Base-by-base conservation (phyloP, 2,797 vertebrate species). In the Orientallactaga sibirica region DNA sequence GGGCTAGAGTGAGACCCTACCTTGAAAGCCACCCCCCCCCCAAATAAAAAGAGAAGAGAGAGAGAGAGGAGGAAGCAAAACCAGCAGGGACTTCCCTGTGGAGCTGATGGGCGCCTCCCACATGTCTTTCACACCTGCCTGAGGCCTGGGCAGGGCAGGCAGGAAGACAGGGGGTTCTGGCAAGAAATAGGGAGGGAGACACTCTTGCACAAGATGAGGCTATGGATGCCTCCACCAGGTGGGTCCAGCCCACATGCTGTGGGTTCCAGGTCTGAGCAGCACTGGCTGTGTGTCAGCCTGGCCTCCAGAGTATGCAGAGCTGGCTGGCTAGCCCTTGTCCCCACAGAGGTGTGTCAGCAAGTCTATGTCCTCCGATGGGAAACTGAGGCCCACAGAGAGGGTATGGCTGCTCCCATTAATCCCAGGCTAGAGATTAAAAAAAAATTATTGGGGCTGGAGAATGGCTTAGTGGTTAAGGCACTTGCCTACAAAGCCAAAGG, bases 41-140 rank as follows among this genome's bases (percentile, higher is more conserved):
- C 33, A 37, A 37, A 37, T 37, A 37, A 37, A 37, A 37, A 2
- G 2, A 2, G 2, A 15, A 48, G 33, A 27, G 15, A 86, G 27
- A 12, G 75, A 48, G 33, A 27, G 15, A 86, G 27, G 19, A 86
- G 43, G 19, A 62, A 33, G 33, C 43, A 43, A n/a, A 64, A 11
- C 58, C 29, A n/a, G 41, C 19, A 48, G 33, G 64, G 33, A 2
- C 70, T 6, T 15, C 3, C 29, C 27, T 11, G 1, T n/a, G 77
- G 0, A 5, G 70, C 12, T 3, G 15, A 24, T 24, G 37, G 12
- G 20, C 2, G 1, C 7, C 14, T 14, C 0, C 12, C 20, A 48
- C 43, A 48, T 48, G 48, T 48, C 8, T 0, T 4, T 24, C 3
- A 1, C 27, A 4, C 12, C 18, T 29, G 9, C 4, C 52, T 48